These are phyloP conservation scores for Empis livida DNA, from an alignment of 2,888 invertebrate species.

Conservation along the genomic window DNA sequence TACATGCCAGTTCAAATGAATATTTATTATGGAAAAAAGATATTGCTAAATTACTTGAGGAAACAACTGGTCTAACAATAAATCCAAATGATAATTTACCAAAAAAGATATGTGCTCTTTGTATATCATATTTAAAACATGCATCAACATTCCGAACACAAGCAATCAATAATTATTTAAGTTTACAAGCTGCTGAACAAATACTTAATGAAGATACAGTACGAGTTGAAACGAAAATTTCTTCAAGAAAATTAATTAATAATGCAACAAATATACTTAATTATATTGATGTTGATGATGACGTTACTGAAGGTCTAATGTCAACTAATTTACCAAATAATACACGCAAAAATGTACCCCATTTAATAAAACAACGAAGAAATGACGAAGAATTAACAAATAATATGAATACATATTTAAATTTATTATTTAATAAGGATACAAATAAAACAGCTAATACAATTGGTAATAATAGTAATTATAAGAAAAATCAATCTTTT, in stretches of 20 bases:
- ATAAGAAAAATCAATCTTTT: not conserved
- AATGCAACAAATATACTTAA: too few relatives aligned
- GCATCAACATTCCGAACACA: conserved; percentile 33
- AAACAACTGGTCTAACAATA: conserved; percentile 32
- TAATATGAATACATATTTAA: conserved; percentile 18
- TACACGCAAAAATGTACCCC: not conserved
- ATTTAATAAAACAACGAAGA: not conserved
- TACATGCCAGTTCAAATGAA: conserved; percentile 30
- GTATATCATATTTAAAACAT: conserved; percentile 35
- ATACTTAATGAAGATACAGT: too few relatives aligned
- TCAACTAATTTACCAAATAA: not conserved
- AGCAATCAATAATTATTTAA: conserved; percentile 26
- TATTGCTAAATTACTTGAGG: conserved; percentile 27
- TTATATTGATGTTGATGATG: not conserved
- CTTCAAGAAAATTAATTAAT: too few relatives aligned
- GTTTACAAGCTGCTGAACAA: conserved; percentile 18
- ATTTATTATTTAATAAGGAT: conserved; percentile 23
- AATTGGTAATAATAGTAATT: conserved; percentile 13
- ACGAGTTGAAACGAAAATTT: too few relatives aligned
- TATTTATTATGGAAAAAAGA: conserved; percentile 30
- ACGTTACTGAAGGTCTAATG: not conserved
- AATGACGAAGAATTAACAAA: not conserved
- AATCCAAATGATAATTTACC: conserved; percentile 30
- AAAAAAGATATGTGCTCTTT: conserved; percentile 29
- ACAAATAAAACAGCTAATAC: conserved; percentile 12